Percentiles rank a stretch among this genome's conserved stretches.
phyloP scores from a whole-genome alignment of 2,888 invertebrate genomes.

The Orchesellides sinensis region DNA sequence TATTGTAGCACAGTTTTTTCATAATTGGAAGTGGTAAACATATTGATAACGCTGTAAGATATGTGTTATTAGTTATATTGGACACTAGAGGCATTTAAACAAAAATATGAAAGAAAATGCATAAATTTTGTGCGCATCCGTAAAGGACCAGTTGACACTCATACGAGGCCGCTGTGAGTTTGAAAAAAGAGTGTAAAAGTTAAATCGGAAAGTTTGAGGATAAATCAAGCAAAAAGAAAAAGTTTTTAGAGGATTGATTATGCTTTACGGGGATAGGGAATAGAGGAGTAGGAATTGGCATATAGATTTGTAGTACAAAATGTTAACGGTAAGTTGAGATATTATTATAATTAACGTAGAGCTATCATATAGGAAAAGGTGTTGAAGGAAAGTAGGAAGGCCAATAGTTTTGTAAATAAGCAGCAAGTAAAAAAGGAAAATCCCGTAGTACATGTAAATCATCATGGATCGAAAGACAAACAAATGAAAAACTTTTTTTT shows the following conservation, averaged over 20 bases:
- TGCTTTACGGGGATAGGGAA: neutral
- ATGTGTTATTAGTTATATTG: too few species aligned
- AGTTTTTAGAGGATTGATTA: conserved; percentile 19
- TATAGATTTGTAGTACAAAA: too few species aligned
- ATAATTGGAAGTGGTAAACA: too few species aligned
- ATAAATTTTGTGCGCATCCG: conserved; percentile 37
- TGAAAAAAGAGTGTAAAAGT: neutral
- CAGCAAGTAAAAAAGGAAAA: neutral
- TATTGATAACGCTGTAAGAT: too few species aligned
- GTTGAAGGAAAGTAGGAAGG: neutral
- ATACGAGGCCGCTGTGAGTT: conserved; percentile 1
- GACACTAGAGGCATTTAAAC: too few species aligned
- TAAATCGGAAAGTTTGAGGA: conserved; percentile 50
- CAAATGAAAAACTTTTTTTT: conserved; percentile 20
- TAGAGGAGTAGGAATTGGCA: neutral
- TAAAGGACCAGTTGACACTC: too few species aligned
- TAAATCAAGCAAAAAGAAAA: too few species aligned
- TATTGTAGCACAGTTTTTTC: too few species aligned
- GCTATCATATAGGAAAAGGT: neutral
- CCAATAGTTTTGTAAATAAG: neutral
- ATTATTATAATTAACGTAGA: too few species aligned
- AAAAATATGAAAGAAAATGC: conserved; percentile 13
- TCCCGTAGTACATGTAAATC: conserved; percentile 21
- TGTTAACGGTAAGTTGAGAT: too few species aligned
- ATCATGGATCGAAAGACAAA: conserved; percentile 31